Evolutionary conservation across 2,888 invertebrate genomes (phyloP).

Genomic region (Rhorus exstirpatorius): DNA sequence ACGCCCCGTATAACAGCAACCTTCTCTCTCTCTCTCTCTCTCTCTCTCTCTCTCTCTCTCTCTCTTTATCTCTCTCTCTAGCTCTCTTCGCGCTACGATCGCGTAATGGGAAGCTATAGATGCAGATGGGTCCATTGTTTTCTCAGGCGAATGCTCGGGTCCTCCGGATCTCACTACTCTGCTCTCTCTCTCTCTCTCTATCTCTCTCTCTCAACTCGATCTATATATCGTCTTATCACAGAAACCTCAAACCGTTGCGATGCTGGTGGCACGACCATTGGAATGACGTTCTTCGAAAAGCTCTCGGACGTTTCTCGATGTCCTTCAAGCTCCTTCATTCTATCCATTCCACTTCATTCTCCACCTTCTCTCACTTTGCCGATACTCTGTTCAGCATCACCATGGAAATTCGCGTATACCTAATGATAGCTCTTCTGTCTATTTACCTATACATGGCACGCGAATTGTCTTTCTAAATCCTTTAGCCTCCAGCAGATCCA

Average conservation of each 20-base stretch:
- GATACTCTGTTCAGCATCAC: constrained; percentile 6
- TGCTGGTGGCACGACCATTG: constrained; percentile 40
- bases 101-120: constrained; percentile 77
- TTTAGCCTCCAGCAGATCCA: constrained; percentile 28
- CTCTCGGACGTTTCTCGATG: constrained; percentile 57
- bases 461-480: constrained; percentile 33
- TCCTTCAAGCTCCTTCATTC: constrained; percentile 34
- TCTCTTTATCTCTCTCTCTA: constrained; percentile 51
- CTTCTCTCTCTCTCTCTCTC: constrained; percentile 41
- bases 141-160: constrained; percentile 67
- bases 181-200: constrained; percentile 50
- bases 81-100: constrained; percentile 71
- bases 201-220: constrained; percentile 13
- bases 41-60: constrained; percentile 18
- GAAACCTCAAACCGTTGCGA: constrained; percentile 55
- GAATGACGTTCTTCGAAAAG: constrained; percentile 62
- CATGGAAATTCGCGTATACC: constrained; percentile 22
- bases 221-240: constrained; percentile 20
- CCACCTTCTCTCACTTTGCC: constrained; percentile 28
- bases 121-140: constrained; percentile 81
- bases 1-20: constrained; percentile 56
- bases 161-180: constrained; percentile 66
- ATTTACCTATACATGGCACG: constrained; percentile 50
- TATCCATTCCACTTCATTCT: constrained; percentile 29
- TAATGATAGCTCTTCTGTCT: constrained; percentile 51